Base-by-base conservation (phyloP, 2,888 invertebrate genomes). In the Bellardia pandia region DNA sequence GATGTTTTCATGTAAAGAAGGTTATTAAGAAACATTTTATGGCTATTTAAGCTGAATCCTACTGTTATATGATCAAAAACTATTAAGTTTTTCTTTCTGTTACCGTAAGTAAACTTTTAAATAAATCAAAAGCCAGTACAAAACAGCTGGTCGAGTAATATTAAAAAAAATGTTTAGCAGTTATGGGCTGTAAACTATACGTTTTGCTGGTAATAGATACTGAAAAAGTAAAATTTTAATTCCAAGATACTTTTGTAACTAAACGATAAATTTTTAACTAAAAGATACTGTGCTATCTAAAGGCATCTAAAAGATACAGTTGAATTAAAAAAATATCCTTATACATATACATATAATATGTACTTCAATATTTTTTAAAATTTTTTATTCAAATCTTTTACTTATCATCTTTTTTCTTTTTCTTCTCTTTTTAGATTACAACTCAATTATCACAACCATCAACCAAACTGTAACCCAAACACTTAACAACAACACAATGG, bases 401-500 rank as follows among this genome's bases (percentile, higher is more conserved):
- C 37, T 30, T 13, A 60, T 33, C 6, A 14, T 42, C 60, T 30
- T 0, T 72, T 69, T 75, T 53, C 13, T 51, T 16, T 11, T n/a
- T 81, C 42, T 68, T 86, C 14, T 78, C 48, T 62, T 88, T 88
- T 30, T 58, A 88, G 85, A 51, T 66, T 30, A n/a, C 13, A 16
- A 51, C 51, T 16, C 13, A 68, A 13, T 45, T 37, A 16, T 7
- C 14, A 11, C 13, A 33, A 56, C 16, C 14, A 13, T 3, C 13
- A 8, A n/a, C 9, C 33, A 45, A 16, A 6, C 33, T 45, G 11
- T 11, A 45, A 45, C 45, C 45, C 45, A 45, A 45, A 11, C 13
- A 2, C 4, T 45, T 11, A 45, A 45, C 45, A 11, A 45, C 69
- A 71, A 69, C 53, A 81, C 30, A 86, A 93, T 93, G 93, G 93